Evolutionary conservation across 2,888 invertebrate species (phyloP).

Genomic region (Zaprionus bogoriensis): DNA sequence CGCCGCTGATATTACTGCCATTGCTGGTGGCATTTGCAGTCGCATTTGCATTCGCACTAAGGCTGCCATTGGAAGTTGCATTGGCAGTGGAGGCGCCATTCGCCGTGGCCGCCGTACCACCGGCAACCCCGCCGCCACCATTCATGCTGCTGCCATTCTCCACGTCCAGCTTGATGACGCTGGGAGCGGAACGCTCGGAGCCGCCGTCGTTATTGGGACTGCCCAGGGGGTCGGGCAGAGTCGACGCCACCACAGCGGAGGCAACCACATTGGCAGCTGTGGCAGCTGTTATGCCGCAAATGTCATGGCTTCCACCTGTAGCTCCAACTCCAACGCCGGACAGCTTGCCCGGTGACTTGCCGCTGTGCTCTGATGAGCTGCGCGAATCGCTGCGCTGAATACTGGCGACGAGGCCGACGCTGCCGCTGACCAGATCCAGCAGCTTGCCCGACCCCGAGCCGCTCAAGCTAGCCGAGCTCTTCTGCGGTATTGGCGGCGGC

Average conservation of each 20-base stretch:
- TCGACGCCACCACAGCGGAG: constrained; percentile 54
- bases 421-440: constrained; percentile 68
- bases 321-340: too few species aligned
- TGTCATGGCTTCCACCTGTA: constrained; percentile 31
- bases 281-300: constrained; percentile 32
- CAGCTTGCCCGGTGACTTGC: constrained; percentile 84
- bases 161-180: constrained; percentile 47
- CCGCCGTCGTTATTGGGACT: constrained; percentile 83
- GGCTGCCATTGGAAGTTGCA: background rate
- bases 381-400: constrained; percentile 67
- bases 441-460: constrained; percentile 58
- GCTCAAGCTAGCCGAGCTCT: constrained; percentile 50
- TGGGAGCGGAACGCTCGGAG: constrained; percentile 83
- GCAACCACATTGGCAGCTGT: constrained; percentile 69
- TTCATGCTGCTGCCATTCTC: constrained; percentile 44
- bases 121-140: constrained; percentile 16
- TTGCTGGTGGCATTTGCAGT: background rate
- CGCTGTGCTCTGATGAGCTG: constrained; percentile 82
- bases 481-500: constrained; percentile 81
- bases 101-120: background rate
- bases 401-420: constrained; percentile 33
- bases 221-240: constrained; percentile 79
- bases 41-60: background rate
- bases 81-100: background rate
- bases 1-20: constrained; percentile 1